Conservation (phyloP, 2,888 invertebrate species). For the Hybos culiciformis region DNA sequence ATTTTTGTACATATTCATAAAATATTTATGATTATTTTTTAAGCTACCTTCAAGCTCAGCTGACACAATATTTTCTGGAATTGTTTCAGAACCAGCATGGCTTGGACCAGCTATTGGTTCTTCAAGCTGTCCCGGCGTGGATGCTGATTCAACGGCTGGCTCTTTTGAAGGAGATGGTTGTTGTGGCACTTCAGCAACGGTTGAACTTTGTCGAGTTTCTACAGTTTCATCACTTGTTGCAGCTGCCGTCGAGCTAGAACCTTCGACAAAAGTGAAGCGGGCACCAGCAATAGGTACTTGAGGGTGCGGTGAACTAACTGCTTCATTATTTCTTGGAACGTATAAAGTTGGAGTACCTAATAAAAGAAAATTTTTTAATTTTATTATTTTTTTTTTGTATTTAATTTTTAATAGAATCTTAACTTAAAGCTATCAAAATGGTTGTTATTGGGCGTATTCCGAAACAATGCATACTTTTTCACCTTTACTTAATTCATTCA, state of each 20-base stretch:
- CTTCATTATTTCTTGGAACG: conserved; percentile 67
- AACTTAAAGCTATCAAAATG: too few relatives aligned
- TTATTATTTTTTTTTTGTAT: not conserved
- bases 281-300: conserved; percentile 50
- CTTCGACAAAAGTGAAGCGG: conserved; percentile 51
- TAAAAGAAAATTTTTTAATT: too few relatives aligned
- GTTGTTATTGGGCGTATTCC: too few relatives aligned
- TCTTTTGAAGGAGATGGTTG: conserved; percentile 10
- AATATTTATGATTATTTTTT: not conserved
- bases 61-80: conserved; percentile 15
- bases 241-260: conserved; percentile 29
- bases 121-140: too few relatives aligned
- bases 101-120: conserved; percentile 23
- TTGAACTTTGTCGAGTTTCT: conserved; percentile 14
- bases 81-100: conserved; percentile 11
- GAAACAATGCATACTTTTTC: too few relatives aligned
- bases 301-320: conserved; percentile 80
- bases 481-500: too few relatives aligned
- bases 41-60: conserved; percentile 10
- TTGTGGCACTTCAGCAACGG: conserved; percentile 10
- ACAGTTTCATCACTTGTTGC: conserved; percentile 20
- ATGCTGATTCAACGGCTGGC: conserved; percentile 15
- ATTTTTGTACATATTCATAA: not conserved
- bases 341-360: conserved; percentile 82
- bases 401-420: not conserved